phyloP scores from a whole-genome alignment of 2,888 invertebrate species.

The Protula sp. region DNA sequence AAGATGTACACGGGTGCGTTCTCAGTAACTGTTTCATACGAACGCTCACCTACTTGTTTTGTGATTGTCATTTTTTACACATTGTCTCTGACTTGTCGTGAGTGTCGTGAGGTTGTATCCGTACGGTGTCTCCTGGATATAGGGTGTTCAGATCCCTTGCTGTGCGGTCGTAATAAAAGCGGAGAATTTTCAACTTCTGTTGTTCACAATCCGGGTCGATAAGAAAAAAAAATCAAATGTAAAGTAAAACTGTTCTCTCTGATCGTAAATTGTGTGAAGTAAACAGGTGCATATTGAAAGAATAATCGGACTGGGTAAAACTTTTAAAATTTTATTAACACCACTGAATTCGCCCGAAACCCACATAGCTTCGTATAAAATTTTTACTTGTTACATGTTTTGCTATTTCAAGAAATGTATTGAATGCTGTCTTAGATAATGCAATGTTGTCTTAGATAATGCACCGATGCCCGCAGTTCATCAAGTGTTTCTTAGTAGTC shows the following conservation, averaged over 20 bases:
- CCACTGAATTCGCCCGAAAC: slow-evolving; percentile 7
- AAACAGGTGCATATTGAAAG: slow-evolving; percentile 26
- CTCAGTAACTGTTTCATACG: too few relatives aligned
- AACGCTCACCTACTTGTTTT: too few relatives aligned
- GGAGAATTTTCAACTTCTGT: too few relatives aligned
- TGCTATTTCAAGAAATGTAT: slow-evolving; percentile 10
- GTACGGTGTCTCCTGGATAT: too few relatives aligned
- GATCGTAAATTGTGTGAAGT: slow-evolving; percentile 22
- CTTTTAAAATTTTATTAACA: slow-evolving; percentile 8
- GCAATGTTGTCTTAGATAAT: not conserved
- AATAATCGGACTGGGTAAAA: slow-evolving; percentile 20
- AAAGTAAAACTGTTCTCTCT: slow-evolving; percentile 6
- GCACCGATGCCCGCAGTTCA: too few relatives aligned
- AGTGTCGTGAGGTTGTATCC: too few relatives aligned
- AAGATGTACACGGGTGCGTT: too few relatives aligned
- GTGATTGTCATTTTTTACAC: too few relatives aligned
- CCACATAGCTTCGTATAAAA: not conserved
- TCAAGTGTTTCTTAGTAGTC: not conserved
- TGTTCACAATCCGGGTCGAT: too few relatives aligned
- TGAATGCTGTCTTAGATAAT: not conserved
- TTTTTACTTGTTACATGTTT: slow-evolving; percentile 3
- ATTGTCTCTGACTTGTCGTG: too few relatives aligned
- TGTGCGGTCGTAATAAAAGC: too few relatives aligned
- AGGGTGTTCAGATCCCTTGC: too few relatives aligned
- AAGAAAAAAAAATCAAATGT: slow-evolving; percentile 22